A percentile compares a stretch with the other conserved stretches of the same genome.
phyloP scores from a whole-genome alignment of 2,888 invertebrate genomes.

The Pemphredon lugubris region DNA sequence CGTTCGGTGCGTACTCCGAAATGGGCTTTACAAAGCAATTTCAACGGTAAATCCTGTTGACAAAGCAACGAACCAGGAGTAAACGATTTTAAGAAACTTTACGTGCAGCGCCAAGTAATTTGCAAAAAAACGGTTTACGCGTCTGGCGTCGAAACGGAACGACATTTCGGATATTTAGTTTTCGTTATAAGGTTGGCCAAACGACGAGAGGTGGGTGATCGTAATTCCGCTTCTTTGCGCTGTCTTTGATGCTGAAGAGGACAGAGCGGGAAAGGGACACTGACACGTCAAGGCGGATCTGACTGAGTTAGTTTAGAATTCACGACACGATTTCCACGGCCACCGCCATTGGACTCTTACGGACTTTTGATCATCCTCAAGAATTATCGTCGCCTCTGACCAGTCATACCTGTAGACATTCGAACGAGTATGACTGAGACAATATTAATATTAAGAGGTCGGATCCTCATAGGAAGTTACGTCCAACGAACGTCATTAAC shows the following conservation, averaged over 20 bases:
- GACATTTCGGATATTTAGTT: not conserved
- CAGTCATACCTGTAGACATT: slow-evolving; percentile 49
- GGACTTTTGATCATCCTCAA: slow-evolving; percentile 76
- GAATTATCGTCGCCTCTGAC: slow-evolving; percentile 74
- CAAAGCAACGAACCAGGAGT: too few relatives aligned
- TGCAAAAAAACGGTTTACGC: too few relatives aligned
- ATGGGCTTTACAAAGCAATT: too few relatives aligned
- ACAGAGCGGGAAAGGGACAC: slow-evolving; percentile 51
- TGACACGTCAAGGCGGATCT: slow-evolving; percentile 70
- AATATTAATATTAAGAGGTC: slow-evolving; percentile 67
- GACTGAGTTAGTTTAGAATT: slow-evolving; percentile 65
- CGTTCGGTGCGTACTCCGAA: too few relatives aligned
- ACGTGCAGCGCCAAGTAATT: too few relatives aligned
- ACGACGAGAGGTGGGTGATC: slow-evolving; percentile 11
- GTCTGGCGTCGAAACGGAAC: too few relatives aligned
- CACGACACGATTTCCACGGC: slow-evolving; percentile 67
- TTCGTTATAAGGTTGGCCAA: slow-evolving; percentile 6
- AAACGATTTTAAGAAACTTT: too few relatives aligned
- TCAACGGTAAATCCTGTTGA: too few relatives aligned
- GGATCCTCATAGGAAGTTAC: slow-evolving; percentile 35
- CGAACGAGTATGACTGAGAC: slow-evolving; percentile 60
- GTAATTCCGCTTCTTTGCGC: slow-evolving; percentile 41
- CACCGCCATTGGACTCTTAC: slow-evolving; percentile 74
- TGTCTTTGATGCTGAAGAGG: slow-evolving; percentile 39
- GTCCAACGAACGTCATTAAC: slow-evolving; percentile 59